phyloP scores from a whole-genome alignment of 2,888 invertebrate genomes.

The Drosophila neoperkinsi region DNA sequence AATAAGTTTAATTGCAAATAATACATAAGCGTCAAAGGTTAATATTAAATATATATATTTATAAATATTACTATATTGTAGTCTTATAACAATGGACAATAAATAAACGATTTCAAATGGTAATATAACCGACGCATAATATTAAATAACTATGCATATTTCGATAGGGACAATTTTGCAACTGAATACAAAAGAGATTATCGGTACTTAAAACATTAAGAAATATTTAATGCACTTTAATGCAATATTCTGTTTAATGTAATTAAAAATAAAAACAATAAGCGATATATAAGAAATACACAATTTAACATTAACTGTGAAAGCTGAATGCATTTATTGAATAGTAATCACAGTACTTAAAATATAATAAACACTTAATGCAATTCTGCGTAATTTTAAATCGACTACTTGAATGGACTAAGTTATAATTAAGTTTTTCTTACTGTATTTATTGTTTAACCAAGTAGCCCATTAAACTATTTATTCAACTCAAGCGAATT shows the following conservation, averaged over 20 bases:
- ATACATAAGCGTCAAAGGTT: neutral
- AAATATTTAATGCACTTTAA: no score
- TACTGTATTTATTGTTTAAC: neutral
- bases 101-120: neutral
- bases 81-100: neutral
- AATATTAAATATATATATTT: neutral
- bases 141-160: neutral
- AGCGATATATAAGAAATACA: no score
- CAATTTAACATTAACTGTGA: neutral
- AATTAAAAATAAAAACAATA: neutral
- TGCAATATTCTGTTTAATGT: neutral
- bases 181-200: no score
- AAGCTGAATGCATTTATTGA: no score
- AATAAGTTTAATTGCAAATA: neutral
- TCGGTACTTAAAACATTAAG: no score
- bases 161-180: no score
- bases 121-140: neutral
- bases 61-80: neutral
- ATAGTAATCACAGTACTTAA: no score
- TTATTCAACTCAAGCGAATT: neutral
- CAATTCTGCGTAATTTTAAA: no score
- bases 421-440: neutral
- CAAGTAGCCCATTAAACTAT: slow-evolving; percentile 1
- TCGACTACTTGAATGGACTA: neutral
- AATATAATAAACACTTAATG: no score